Base-by-base conservation (phyloP, 2,888 invertebrate genomes). In the Cephus runcator region DNA sequence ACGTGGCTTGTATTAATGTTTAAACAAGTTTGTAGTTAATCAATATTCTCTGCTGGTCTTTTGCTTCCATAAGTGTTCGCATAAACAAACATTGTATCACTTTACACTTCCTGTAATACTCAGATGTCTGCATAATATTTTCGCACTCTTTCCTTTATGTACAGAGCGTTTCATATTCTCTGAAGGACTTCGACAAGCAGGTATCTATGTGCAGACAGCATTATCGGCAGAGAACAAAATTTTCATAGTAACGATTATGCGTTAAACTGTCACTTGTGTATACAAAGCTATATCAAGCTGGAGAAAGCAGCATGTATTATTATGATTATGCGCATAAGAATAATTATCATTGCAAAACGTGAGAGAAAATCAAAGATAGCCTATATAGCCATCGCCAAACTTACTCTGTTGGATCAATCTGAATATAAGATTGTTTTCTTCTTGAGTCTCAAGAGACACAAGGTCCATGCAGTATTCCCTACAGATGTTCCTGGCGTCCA, bases 381-480 rank as follows among this genome's bases (percentile, higher is more conserved):
- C 1, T 23, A 2, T 9, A 23, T 9, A 23, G 23, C 23, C 9
- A 2, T 15, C 15, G 56, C 34, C 35, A 79, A 56, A 92, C 94
- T 93, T 90, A 96, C 96, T 96, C 92, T 96, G 96, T 92, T 97
- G 96, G 84, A 97, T 97, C 73, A 97, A 94, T 92, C 95, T 96
- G 94, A 96, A 97, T 92, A 97, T 95, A 88, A 97, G 94, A 92
- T 97, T 97, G 90, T 97, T 97, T 92, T 98, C 97, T 91, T 97
- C 97, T 92, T 97, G 97, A 15, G 96, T 96, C 92, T 98, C 97
- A 92, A 97, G 93, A 33, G 97, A 96, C 75, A 97, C 96, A 86
- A 97, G 94, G 92, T 98, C 98, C 98, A 98, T 98, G 92, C 98
- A 98, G 92, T 97, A 97, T 91, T 97, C 97, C 84, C 98, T 94